phyloP scores from a whole-genome alignment of 2,113 vertebrate species.

The Periophthalmus modestus region DNA sequence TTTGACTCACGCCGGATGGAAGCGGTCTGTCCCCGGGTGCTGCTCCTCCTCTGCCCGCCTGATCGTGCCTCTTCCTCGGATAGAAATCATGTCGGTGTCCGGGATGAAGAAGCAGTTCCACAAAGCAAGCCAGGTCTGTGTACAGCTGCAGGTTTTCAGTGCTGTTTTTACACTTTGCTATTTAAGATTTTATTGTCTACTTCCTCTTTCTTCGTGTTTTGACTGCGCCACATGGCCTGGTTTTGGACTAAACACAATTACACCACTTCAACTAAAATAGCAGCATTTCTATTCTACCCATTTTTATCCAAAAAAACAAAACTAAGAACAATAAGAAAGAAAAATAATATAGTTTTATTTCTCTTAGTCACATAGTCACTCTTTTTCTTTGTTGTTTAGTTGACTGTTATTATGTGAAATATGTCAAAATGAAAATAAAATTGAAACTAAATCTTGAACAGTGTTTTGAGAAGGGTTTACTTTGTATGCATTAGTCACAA shows the following conservation, averaged over 20 bases:
- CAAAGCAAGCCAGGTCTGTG: conserved; percentile 91
- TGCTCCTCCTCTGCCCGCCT: not conserved
- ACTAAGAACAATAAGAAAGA: too few species aligned
- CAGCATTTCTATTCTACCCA: too few species aligned
- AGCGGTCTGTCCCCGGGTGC: not conserved
- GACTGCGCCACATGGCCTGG: conserved; percentile 44
- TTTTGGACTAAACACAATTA: not conserved
- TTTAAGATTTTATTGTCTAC: not conserved
- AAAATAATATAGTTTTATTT: too few species aligned
- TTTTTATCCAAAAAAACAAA: too few species aligned
- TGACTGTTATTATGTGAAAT: not conserved
- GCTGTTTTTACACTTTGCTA: not conserved
- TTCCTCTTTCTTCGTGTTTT: not conserved
- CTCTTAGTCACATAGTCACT: not conserved
- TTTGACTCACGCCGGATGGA: conserved; percentile 14
- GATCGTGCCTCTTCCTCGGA: not conserved
- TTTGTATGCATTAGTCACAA: not conserved
- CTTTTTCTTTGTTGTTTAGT: not conserved
- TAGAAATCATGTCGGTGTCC: conserved; percentile 83
- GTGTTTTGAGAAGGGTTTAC: not conserved
- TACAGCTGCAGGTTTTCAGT: not conserved
- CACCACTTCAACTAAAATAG: not conserved
- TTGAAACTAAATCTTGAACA: not conserved
- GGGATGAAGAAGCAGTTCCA: conserved; percentile 94
- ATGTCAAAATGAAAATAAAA: not conserved